phyloP scores from a whole-genome alignment of 1,140 invertebrate species.

The Drosophila serrata region DNA sequence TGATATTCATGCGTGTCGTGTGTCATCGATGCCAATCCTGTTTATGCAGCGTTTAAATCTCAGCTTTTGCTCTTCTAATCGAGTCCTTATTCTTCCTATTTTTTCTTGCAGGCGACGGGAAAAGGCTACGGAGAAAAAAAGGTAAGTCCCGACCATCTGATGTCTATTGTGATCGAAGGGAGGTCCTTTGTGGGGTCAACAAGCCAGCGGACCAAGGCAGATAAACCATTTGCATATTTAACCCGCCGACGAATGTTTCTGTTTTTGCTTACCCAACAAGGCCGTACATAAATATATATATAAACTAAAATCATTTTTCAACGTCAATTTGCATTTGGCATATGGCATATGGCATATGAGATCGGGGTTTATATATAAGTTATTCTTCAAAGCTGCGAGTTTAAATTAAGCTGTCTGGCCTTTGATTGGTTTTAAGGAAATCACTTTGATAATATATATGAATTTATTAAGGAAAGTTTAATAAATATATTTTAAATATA shows the following conservation, averaged over 20 bases:
- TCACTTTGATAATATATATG: neutral
- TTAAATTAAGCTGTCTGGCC: neutral
- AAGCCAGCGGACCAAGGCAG: slow-evolving; percentile 30
- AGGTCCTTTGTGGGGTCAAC: slow-evolving; percentile 13
- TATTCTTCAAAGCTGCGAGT: neutral
- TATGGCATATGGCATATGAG: slow-evolving; percentile 18
- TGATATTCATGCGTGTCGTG: slow-evolving; percentile 72
- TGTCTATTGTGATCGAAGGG: slow-evolving; percentile 40
- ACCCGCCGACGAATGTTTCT: slow-evolving; percentile 52
- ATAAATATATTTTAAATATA: neutral
- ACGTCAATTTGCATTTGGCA: slow-evolving; percentile 64
- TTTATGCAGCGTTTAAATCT: slow-evolving; percentile 68
- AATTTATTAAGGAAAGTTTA: neutral
- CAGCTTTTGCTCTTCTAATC: slow-evolving; percentile 30
- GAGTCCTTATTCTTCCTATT: slow-evolving; percentile 4
- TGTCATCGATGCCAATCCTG: slow-evolving; percentile 65
- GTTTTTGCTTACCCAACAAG: slow-evolving; percentile 16
- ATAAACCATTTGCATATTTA: slow-evolving; percentile 73
- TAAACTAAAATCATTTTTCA: slow-evolving; percentile 60
- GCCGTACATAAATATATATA: slow-evolving; percentile 1
- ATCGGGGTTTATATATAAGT: neutral
- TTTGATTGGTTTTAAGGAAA: neutral
- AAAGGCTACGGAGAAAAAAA: slow-evolving; percentile 32
- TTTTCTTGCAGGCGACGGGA: slow-evolving; percentile 45
- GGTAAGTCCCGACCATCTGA: slow-evolving; percentile 44